Conservation (phyloP, 2,797 vertebrate genomes). For the Onychomys leucogaster region DNA sequence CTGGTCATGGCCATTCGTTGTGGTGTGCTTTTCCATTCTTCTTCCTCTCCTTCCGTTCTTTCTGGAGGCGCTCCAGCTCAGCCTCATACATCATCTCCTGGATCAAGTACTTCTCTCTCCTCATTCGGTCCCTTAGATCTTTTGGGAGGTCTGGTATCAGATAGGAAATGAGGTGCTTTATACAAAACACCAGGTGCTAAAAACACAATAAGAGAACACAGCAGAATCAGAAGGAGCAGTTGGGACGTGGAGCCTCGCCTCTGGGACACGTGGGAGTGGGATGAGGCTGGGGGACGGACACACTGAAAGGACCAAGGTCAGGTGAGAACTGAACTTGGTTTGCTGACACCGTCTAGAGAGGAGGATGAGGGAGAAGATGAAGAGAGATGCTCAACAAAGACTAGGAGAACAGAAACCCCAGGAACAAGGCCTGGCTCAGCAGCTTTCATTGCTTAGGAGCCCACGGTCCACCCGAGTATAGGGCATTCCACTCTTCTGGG, state of each 20-base stretch:
- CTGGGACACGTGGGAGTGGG: not conserved
- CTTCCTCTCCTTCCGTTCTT: constrained; percentile 91
- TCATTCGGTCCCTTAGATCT: constrained; percentile 92
- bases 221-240: constrained; percentile 51
- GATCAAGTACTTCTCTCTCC: constrained; percentile 92
- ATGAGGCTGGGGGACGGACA: not conserved
- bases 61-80: constrained; percentile 91
- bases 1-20: constrained; percentile 91
- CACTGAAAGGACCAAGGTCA: not conserved
- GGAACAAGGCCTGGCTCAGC: not conserved
- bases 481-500: not conserved
- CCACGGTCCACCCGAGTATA: not conserved
- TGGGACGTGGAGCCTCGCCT: not conserved
- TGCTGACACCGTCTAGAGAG: not conserved
- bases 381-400: not conserved
- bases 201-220: constrained; percentile 82
- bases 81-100: constrained; percentile 94
- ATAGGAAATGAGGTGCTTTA: constrained; percentile 93
- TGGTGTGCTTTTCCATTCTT: constrained; percentile 90
- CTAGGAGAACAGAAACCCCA: not conserved
- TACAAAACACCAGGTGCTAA: constrained; percentile 92
- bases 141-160: constrained; percentile 93
- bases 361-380: not conserved
- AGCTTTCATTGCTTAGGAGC: not conserved
- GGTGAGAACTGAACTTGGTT: not conserved